phyloP scores from a whole-genome alignment of 64 coral and sea anemone species.

The Dendrophyllia cribrosa region DNA sequence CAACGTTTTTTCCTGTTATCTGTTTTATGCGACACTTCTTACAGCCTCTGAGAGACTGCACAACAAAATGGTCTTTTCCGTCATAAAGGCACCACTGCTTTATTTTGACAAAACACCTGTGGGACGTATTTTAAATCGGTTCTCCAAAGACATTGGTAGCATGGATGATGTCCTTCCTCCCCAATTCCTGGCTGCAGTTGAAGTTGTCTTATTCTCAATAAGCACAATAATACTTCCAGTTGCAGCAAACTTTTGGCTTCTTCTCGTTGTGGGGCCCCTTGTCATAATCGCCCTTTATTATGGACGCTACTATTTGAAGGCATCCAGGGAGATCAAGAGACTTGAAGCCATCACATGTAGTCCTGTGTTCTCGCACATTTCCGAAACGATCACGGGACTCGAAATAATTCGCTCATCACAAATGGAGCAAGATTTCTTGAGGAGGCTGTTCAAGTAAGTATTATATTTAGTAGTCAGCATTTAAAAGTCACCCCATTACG shows the following conservation, averaged over 20 bases:
- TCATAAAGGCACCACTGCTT: background rate
- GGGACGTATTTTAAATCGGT: constrained; percentile 60
- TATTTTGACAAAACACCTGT: background rate
- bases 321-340: constrained; percentile 71
- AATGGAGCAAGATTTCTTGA: constrained; percentile 42
- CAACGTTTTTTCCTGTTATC: constrained; percentile 15
- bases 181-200: constrained; percentile 42
- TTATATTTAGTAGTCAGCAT: too few species aligned
- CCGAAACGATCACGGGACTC: constrained; percentile 65
- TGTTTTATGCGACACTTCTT: constrained; percentile 39
- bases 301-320: constrained; percentile 62
- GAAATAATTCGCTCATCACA: constrained; percentile 58
- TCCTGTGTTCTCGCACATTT: constrained; percentile 74
- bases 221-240: constrained; percentile 52
- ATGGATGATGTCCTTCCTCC: constrained; percentile 65
- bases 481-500: too few species aligned
- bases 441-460: constrained; percentile 57
- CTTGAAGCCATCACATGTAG: constrained; percentile 79
- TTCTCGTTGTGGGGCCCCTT: constrained; percentile 29
- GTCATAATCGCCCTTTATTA: constrained; percentile 14
- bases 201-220: constrained; percentile 4
- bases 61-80: background rate
- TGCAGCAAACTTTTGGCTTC: constrained; percentile 61
- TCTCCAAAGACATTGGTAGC: constrained; percentile 70
- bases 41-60: constrained; percentile 7